Conservation (phyloP, 2,113 vertebrate genomes). For the Sebastes schlegelii region DNA sequence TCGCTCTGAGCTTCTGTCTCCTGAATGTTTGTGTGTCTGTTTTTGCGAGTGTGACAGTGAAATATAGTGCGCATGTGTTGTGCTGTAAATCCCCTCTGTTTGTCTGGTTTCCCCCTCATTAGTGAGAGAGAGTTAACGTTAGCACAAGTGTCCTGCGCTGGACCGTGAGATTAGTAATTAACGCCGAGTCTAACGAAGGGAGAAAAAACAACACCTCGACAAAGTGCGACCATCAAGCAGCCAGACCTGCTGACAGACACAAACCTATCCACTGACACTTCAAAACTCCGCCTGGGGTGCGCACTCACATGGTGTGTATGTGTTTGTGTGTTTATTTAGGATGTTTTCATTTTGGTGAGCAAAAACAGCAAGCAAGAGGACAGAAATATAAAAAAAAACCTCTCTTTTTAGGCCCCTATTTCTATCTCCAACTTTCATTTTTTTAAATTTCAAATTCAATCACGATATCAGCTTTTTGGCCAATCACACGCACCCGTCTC, state of each 20-base stretch:
- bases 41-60: conserved; percentile 54
- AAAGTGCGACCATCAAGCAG: conserved; percentile 82
- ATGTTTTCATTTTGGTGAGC: conserved; percentile 8
- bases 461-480: conserved; percentile 39
- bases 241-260: conserved; percentile 82
- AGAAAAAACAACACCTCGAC: conserved; percentile 84
- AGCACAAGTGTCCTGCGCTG: conserved; percentile 82
- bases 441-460: conserved; percentile 54
- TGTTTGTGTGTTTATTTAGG: background rate
- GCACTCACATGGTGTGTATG: background rate
- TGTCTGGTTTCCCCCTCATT: conserved; percentile 85
- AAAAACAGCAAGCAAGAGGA: conserved; percentile 11
- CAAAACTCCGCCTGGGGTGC: conserved; percentile 42
- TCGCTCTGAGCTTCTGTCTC: conserved; percentile 9
- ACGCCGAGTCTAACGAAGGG: conserved; percentile 85
- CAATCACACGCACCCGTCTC: conserved; percentile 25
- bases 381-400: conserved; percentile 1
- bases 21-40: conserved; percentile 42
- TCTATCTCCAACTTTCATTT: conserved; percentile 30
- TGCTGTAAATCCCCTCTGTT: conserved; percentile 83
- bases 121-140: conserved; percentile 82
- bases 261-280: conserved; percentile 60
- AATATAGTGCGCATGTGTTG: conserved; percentile 62
- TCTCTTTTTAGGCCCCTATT: background rate
- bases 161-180: conserved; percentile 89